Percentiles rank a stretch among this genome's conserved stretches.
Conservation (phyloP, 2,888 invertebrate genomes). For the Ophraella communa region DNA sequence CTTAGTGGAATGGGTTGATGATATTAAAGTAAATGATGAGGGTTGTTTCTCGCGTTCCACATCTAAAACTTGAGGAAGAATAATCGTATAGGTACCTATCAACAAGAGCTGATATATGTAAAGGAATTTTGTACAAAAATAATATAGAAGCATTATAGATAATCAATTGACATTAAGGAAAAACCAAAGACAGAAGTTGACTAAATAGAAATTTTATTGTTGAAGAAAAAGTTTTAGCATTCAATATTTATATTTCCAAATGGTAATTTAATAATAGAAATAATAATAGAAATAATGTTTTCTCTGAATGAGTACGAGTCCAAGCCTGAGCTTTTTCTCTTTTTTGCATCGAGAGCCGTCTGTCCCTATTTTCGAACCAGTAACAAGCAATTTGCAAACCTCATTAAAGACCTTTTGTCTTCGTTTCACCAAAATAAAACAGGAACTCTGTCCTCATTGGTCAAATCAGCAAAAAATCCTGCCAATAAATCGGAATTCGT, state of each 20-base stretch:
- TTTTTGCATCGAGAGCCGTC: slow-evolving; percentile 48
- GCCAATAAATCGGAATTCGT: slow-evolving; percentile 52
- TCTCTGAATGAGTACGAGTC: background rate
- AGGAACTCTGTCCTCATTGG: slow-evolving; percentile 19
- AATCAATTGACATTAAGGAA: too few species aligned
- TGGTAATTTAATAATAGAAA: background rate
- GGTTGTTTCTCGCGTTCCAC: too few species aligned
- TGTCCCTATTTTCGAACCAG: slow-evolving; percentile 55
- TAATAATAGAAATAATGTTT: background rate
- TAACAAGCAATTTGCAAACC: slow-evolving; percentile 59
- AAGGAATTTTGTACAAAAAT: too few species aligned
- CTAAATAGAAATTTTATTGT: too few species aligned
- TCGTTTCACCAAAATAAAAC: slow-evolving; percentile 6
- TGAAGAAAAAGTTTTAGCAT: background rate
- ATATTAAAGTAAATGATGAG: too few species aligned
- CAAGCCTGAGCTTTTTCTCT: slow-evolving; percentile 39
- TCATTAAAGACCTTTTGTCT: slow-evolving; percentile 50
- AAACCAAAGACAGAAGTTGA: too few species aligned
- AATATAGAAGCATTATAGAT: too few species aligned
- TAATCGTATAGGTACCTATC: too few species aligned
- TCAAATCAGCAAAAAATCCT: slow-evolving; percentile 28
- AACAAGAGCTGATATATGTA: too few species aligned
- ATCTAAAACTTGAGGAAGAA: too few species aligned
- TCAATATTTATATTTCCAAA: background rate
- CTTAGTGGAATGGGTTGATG: too few species aligned